phyloP scores from a whole-genome alignment of 2,888 invertebrate genomes.

The Dinocampus coccinellae region DNA sequence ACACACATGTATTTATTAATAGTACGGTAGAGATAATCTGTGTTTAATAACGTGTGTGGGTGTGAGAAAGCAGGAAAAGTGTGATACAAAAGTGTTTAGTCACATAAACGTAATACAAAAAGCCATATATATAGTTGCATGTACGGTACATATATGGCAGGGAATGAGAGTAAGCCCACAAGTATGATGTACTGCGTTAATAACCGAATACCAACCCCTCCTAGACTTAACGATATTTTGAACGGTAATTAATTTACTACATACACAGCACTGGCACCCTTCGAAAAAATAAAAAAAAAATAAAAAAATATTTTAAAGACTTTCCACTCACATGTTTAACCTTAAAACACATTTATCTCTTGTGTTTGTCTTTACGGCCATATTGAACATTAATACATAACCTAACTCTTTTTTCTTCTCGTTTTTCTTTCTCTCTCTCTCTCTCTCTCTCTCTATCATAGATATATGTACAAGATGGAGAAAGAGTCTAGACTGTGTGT shows the following conservation, averaged over 20 bases:
- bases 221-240: constrained; percentile 66
- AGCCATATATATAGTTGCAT: neutral
- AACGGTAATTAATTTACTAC: constrained; percentile 67
- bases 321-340: neutral
- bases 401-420: neutral
- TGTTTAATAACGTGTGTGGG: constrained; percentile 37
- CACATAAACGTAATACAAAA: constrained; percentile 25
- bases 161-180: constrained; percentile 41
- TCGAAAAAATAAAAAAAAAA: constrained; percentile 36
- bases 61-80: constrained; percentile 20
- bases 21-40: constrained; percentile 45
- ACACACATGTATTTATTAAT: neutral
- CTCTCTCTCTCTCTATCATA: no score
- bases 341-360: neutral
- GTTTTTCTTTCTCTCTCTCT: no score
- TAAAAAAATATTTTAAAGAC: constrained; percentile 12
- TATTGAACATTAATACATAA: neutral
- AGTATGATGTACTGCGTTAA: constrained; percentile 66
- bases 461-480: neutral
- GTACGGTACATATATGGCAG: neutral
- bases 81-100: constrained; percentile 25
- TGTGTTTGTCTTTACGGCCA: neutral
- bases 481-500: neutral
- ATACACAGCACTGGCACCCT: constrained; percentile 53
- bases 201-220: constrained; percentile 59